Percentiles rank a stretch among this genome's conserved stretches.
phyloP scores from a whole-genome alignment of 2,888 invertebrate species.

The Siphlonurus alternatus region DNA sequence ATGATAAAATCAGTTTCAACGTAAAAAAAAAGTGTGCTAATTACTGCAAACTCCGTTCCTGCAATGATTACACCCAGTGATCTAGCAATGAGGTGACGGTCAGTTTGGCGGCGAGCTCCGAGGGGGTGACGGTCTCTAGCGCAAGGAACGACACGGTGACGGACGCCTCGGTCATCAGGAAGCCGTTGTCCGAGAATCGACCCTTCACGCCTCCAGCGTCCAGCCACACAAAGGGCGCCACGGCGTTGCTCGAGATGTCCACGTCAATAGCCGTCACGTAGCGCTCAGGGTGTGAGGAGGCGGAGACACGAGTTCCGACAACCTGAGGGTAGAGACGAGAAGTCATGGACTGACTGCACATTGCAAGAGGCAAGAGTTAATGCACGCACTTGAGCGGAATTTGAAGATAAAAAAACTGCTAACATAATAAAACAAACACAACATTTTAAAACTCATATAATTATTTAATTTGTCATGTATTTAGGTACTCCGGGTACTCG shows the following conservation, averaged over 20 bases:
- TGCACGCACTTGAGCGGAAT: too few relatives aligned
- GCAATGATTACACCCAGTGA: conserved; percentile 2
- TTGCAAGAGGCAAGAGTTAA: too few relatives aligned
- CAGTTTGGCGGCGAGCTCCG: conserved; percentile 15
- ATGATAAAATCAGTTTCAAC: too few relatives aligned
- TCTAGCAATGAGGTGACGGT: conserved; percentile 17
- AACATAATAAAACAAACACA: conserved; percentile 7
- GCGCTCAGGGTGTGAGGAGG: background rate
- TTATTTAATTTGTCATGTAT: too few relatives aligned
- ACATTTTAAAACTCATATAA: background rate
- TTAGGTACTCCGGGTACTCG: too few relatives aligned
- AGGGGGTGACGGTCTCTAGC: conserved; percentile 13
- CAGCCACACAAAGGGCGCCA: conserved; percentile 54
- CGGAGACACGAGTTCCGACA: too few relatives aligned
- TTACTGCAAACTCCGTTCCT: too few relatives aligned
- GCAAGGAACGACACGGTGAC: conserved; percentile 21
- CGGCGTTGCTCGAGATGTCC: conserved; percentile 29
- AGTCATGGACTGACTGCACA: too few relatives aligned
- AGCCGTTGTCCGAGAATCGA: conserved; percentile 60
- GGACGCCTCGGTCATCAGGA: conserved; percentile 27
- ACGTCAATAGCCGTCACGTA: conserved; percentile 15
- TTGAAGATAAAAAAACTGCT: too few relatives aligned
- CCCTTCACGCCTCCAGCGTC: conserved; percentile 38
- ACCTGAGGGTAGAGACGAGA: too few relatives aligned
- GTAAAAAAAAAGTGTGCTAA: too few relatives aligned